Percentiles rank a stretch among this genome's conserved stretches.
Evolutionary conservation across 2,797 vertebrate species (phyloP).

Genomic region (Pseudopleuronectes americanus): DNA sequence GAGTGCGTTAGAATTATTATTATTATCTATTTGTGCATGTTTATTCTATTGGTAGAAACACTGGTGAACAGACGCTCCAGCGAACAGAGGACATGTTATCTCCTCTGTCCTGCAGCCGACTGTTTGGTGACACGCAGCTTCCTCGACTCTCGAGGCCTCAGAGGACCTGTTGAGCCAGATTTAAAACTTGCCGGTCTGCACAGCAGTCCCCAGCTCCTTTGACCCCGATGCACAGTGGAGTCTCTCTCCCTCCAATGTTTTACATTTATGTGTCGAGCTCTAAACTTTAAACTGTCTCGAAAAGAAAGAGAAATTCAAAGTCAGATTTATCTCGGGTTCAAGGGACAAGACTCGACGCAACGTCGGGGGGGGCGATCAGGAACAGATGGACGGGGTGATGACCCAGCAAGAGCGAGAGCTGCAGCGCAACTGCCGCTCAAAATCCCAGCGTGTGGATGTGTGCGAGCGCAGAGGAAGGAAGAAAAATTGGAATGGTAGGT

Average conservation of each 20-base stretch:
- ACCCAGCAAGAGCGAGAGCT: constrained; percentile 86
- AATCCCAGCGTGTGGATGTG: constrained; percentile 75
- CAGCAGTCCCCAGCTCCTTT: constrained; percentile 7
- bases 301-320: constrained; percentile 20
- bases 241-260: constrained; percentile 26
- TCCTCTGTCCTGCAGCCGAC: background rate
- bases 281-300: constrained; percentile 30
- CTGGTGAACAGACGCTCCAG: too few species aligned
- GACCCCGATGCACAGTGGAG: constrained; percentile 11
- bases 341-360: constrained; percentile 84
- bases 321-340: constrained; percentile 30
- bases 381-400: constrained; percentile 95
- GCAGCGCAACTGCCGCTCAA: constrained; percentile 88
- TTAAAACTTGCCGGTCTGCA: constrained; percentile 4
- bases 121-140: constrained; percentile 3
- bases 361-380: constrained; percentile 90
- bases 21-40: background rate
- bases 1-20: background rate
- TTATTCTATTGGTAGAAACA: background rate
- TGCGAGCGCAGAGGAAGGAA: constrained; percentile 43
- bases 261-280: constrained; percentile 16
- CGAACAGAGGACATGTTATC: background rate
- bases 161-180: constrained; percentile 42
- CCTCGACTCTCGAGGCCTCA: constrained; percentile 9
- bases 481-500: constrained; percentile 40